Percentiles rank a stretch among this genome's conserved stretches.
phyloP scores from a whole-genome alignment of 53 echinoderm and acorn worm species.

The Antedon mediterranea region DNA sequence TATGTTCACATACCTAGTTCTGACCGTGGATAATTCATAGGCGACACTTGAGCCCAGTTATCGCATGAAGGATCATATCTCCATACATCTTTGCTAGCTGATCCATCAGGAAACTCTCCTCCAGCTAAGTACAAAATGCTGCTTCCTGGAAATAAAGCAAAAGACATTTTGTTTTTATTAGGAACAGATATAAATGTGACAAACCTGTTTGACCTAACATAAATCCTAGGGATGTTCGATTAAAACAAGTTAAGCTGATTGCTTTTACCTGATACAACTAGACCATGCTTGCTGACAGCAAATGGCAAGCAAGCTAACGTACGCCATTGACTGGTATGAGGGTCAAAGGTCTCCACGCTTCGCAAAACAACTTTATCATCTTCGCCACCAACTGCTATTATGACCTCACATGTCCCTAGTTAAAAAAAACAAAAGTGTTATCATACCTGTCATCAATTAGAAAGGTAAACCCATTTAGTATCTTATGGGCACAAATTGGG shows the following conservation, averaged over 20 bases:
- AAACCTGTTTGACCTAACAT: too few species aligned
- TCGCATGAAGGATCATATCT: conserved; percentile 7
- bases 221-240: too few species aligned
- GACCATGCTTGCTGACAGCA: conserved; percentile 10
- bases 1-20: not conserved
- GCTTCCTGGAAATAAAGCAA: not conserved
- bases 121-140: conserved; percentile 9
- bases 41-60: not conserved
- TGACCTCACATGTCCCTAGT: conserved; percentile 1
- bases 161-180: too few species aligned
- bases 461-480: too few species aligned
- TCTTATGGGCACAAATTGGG: too few species aligned
- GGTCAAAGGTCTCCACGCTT: conserved; percentile 9
- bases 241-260: not conserved
- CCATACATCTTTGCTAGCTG: conserved; percentile 11
- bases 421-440: not conserved
- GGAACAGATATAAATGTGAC: too few species aligned
- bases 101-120: conserved; percentile 7
- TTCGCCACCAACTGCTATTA: conserved; percentile 12
- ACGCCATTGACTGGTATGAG: conserved; percentile 1
- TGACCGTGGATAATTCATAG: conserved; percentile 3
- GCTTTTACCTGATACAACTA: conserved; percentile 7
- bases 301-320: conserved; percentile 5
- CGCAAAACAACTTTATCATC: conserved; percentile 7
- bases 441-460: too few species aligned